phyloP scores from a whole-genome alignment of 2,113 vertebrate species.

The Odontesthes bonariensis region DNA sequence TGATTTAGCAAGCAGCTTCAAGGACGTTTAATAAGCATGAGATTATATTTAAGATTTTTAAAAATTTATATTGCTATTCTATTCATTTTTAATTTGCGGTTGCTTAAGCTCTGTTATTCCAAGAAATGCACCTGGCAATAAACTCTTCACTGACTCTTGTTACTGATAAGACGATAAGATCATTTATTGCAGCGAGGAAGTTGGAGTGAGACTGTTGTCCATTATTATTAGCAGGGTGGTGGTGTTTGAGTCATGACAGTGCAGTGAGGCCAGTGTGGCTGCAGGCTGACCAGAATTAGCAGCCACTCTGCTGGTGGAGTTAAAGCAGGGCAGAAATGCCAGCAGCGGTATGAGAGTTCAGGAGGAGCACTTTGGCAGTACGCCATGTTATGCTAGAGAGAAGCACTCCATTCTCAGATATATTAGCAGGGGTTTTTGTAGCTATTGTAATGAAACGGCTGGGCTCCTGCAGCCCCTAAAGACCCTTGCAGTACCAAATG shows the following conservation, averaged over 20 bases:
- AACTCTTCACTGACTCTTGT: neutral
- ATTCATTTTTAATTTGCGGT: neutral
- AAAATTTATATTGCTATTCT: no score
- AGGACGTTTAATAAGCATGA: no score
- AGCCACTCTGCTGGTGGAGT: constrained; percentile 45
- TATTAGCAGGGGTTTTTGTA: constrained; percentile 74
- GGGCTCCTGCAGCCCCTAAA: constrained; percentile 61
- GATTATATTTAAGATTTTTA: no score
- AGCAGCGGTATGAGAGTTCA: constrained; percentile 53
- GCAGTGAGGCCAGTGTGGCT: constrained; percentile 4
- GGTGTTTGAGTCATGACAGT: constrained; percentile 13
- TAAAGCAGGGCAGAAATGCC: constrained; percentile 63
- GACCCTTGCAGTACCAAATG: constrained; percentile 52
- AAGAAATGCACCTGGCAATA: neutral
- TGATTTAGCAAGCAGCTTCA: no score
- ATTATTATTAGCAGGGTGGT: constrained; percentile 23
- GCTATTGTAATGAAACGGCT: constrained; percentile 66
- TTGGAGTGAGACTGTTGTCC: neutral
- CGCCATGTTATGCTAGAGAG: constrained; percentile 74
- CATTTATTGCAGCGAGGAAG: neutral
- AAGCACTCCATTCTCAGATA: constrained; percentile 68
- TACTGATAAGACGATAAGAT: neutral
- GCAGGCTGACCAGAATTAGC: constrained; percentile 51
- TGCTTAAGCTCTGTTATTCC: neutral
- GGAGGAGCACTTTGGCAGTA: constrained; percentile 67